Evolutionary conservation across 2,888 invertebrate species (phyloP).

Genomic region (Dioctria linearis): DNA sequence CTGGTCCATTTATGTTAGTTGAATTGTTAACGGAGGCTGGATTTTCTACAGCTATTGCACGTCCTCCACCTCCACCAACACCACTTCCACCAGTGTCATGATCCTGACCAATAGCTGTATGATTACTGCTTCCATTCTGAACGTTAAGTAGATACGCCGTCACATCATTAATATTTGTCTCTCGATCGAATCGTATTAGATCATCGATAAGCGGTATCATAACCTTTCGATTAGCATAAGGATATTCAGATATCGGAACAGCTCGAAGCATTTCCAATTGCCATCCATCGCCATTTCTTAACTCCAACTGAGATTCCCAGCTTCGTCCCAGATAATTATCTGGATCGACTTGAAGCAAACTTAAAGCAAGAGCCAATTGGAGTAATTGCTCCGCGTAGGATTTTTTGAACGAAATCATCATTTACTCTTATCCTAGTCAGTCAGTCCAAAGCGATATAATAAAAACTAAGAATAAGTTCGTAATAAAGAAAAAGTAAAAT

Average conservation of each 20-base stretch:
- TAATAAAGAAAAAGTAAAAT: slow-evolving; percentile 7
- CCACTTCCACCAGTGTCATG: neutral
- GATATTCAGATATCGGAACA: slow-evolving; percentile 68
- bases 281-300: slow-evolving; percentile 69
- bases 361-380: slow-evolving; percentile 84
- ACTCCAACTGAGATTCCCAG: slow-evolving; percentile 68
- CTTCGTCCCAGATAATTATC: slow-evolving; percentile 78
- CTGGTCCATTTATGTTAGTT: slow-evolving; percentile 53
- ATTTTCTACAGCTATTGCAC: slow-evolving; percentile 59
- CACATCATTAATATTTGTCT: slow-evolving; percentile 74
- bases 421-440: slow-evolving; percentile 56
- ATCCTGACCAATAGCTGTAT: slow-evolving; percentile 60
- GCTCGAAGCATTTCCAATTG: slow-evolving; percentile 69
- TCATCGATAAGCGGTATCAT: slow-evolving; percentile 71
- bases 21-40: slow-evolving; percentile 33
- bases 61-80: neutral
- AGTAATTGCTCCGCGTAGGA: slow-evolving; percentile 86
- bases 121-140: slow-evolving; percentile 65
- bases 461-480: neutral
- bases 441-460: slow-evolving; percentile 5
- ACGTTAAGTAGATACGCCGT: slow-evolving; percentile 77
- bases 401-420: slow-evolving; percentile 87
- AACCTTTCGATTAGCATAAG: slow-evolving; percentile 69
- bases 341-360: slow-evolving; percentile 84
- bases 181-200: slow-evolving; percentile 76